Evolutionary conservation across 2,797 vertebrate species (phyloP).

Genomic region (Falco rusticolus): DNA sequence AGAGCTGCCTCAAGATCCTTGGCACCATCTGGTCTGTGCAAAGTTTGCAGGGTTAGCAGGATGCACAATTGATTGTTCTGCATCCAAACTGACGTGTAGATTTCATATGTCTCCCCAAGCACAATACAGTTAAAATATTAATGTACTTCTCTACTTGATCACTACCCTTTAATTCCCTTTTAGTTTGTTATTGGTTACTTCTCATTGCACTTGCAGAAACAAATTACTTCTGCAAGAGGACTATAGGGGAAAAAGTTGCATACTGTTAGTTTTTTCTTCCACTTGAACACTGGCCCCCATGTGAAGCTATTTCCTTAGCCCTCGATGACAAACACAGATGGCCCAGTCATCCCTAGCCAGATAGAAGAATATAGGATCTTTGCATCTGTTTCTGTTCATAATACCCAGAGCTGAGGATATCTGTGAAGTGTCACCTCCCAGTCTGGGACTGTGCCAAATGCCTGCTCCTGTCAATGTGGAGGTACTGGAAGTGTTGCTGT

Average conservation of each 20-base stretch:
- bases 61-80: background rate
- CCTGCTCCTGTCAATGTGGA: background rate
- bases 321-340: background rate
- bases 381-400: background rate
- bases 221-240: background rate
- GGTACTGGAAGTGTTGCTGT: background rate
- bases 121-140: background rate
- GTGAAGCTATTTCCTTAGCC: background rate
- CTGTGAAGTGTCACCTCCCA: background rate
- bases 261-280: background rate
- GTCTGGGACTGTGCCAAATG: background rate
- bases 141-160: background rate
- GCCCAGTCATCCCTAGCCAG: background rate
- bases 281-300: background rate
- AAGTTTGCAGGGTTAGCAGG: background rate
- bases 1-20: background rate
- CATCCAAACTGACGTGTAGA: rapidly evolving
- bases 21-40: background rate
- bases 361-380: background rate
- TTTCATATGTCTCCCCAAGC: background rate
- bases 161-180: background rate
- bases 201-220: background rate
- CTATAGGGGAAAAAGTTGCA: background rate
- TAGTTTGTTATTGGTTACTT: background rate
- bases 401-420: background rate